Conservation (phyloP, 2,888 invertebrate genomes). For the Eulithis testata region DNA sequence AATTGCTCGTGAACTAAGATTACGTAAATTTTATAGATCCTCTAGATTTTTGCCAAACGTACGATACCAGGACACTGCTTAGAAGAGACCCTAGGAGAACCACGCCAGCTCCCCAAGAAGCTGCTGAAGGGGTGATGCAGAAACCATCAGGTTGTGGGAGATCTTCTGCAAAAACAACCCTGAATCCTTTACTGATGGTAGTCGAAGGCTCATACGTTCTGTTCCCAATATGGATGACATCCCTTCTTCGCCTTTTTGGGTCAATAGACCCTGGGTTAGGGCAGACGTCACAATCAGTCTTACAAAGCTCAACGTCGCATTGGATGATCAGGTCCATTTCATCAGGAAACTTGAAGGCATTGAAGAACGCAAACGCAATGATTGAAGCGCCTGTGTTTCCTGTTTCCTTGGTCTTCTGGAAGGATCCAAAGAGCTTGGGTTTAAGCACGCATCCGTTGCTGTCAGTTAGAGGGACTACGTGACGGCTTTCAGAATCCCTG, state of each 20-base stretch:
- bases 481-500: constrained; percentile 87
- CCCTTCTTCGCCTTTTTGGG: constrained; percentile 74
- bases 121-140: constrained; percentile 87
- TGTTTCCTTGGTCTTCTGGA: constrained; percentile 91
- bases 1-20: constrained; percentile 14
- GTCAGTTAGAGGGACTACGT: constrained; percentile 89
- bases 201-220: constrained; percentile 84
- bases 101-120: constrained; percentile 85
- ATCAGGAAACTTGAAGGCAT: constrained; percentile 93
- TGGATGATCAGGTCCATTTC: constrained; percentile 93
- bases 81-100: constrained; percentile 85
- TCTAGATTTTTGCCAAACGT: constrained; percentile 73
- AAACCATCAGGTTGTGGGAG: constrained; percentile 78
- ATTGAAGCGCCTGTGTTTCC: constrained; percentile 89
- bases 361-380: constrained; percentile 91
- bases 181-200: constrained; percentile 86
- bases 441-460: constrained; percentile 91
- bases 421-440: constrained; percentile 91
- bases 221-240: constrained; percentile 75
- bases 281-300: constrained; percentile 91
- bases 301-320: constrained; percentile 92
- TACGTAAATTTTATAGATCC: constrained; percentile 65
- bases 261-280: constrained; percentile 86
- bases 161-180: constrained; percentile 89
- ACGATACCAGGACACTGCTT: constrained; percentile 76